phyloP scores from a whole-genome alignment of 2,113 vertebrate genomes.

The Eclectus roratus region DNA sequence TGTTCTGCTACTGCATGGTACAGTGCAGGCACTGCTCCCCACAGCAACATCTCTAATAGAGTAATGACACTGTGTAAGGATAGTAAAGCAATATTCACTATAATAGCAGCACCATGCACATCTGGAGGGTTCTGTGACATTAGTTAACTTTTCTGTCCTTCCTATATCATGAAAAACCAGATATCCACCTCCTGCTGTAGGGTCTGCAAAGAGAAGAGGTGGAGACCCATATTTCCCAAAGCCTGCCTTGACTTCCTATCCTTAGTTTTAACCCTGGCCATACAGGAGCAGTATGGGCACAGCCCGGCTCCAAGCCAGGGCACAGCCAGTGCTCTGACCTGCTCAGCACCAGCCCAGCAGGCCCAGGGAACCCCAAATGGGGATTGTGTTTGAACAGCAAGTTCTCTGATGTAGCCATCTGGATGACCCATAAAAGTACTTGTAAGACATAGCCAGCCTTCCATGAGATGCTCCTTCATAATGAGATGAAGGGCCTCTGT shows the following conservation, averaged over 20 bases:
- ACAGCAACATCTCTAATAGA: not conserved
- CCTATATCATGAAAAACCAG: not conserved
- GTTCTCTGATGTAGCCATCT: not conserved
- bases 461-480: not conserved
- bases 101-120: not conserved
- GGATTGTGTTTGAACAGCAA: not conserved
- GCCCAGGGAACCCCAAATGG: not conserved
- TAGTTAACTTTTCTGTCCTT: not conserved
- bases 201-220: not conserved
- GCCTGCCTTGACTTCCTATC: not conserved
- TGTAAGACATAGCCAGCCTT: not conserved
- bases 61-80: not conserved
- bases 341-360: not conserved
- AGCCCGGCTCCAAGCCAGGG: not conserved
- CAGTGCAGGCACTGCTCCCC: fast-evolving
- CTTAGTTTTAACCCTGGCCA: not conserved
- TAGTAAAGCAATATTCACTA: not conserved
- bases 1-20: not conserved
- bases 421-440: not conserved
- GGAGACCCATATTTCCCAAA: not conserved
- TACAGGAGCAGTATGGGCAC: not conserved
- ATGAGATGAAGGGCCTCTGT: not conserved
- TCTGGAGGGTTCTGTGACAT: not conserved
- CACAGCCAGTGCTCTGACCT: not conserved
- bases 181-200: not conserved